phyloP scores from a whole-genome alignment of 2,888 invertebrate genomes.

The Odontocerum albicorne region DNA sequence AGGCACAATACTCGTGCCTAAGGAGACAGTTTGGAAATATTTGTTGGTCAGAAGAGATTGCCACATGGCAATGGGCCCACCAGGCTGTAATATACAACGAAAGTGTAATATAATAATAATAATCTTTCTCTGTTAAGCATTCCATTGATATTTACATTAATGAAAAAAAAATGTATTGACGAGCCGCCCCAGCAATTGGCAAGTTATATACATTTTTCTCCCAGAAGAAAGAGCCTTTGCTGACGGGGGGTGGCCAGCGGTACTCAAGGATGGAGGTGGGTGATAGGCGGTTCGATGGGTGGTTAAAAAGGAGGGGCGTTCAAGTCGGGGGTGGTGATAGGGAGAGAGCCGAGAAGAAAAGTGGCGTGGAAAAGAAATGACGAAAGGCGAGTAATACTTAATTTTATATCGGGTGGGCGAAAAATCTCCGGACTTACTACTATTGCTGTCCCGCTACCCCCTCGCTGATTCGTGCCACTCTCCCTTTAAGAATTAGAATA shows the following conservation, averaged over 20 bases:
- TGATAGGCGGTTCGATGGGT: not conserved
- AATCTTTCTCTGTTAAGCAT: not conserved
- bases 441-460: too few species aligned
- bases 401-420: constrained; percentile 27
- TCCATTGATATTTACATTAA: not conserved
- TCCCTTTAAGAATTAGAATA: too few species aligned
- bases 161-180: not conserved
- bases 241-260: constrained; percentile 7
- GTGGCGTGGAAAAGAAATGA: constrained; percentile 29
- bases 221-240: constrained; percentile 18
- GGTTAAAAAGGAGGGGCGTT: constrained; percentile 3
- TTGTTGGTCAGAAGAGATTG: too few species aligned
- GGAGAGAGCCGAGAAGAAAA: constrained; percentile 26
- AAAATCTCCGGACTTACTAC: constrained; percentile 2
- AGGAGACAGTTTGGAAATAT: not conserved
- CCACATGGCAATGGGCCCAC: too few species aligned
- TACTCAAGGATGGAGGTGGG: constrained; percentile 7
- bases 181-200: not conserved
- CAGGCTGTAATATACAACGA: too few species aligned
- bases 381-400: constrained; percentile 20
- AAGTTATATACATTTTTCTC: constrained; percentile 21
- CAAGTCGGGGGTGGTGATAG: constrained; percentile 2
- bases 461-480: too few species aligned
- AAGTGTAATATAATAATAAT: not conserved
- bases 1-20: too few species aligned